phyloP scores from a whole-genome alignment of 1,140 invertebrate genomes.

The Zelostemma sp. region DNA sequence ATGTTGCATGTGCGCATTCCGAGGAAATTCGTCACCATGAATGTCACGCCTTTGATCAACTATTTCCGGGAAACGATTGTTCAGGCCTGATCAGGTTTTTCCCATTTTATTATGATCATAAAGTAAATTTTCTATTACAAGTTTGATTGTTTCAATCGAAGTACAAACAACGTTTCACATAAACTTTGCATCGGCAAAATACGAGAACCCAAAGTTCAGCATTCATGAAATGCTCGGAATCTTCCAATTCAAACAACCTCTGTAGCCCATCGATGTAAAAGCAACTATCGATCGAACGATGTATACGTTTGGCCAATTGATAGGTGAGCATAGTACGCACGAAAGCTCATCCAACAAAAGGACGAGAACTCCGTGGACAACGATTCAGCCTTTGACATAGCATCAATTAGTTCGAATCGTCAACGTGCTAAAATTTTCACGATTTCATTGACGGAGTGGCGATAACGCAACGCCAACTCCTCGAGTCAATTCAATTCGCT shows the following conservation, averaged over 20 bases:
- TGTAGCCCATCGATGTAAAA: neutral
- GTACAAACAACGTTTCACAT: neutral
- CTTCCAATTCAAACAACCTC: neutral
- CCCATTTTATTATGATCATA: too few relatives aligned
- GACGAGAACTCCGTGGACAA: slow-evolving; percentile 8
- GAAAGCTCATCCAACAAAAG: slow-evolving; percentile 26
- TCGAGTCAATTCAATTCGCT: slow-evolving; percentile 19
- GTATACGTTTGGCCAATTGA: slow-evolving; percentile 27
- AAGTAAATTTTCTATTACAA: too few relatives aligned
- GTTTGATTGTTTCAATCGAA: neutral
- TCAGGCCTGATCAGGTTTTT: too few relatives aligned
- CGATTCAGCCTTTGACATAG: slow-evolving; percentile 3
- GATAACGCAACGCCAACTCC: slow-evolving; percentile 21
- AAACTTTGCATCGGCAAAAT: too few relatives aligned
- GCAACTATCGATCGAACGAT: slow-evolving; percentile 25
- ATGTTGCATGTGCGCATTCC: neutral
- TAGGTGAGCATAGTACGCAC: slow-evolving; percentile 19
- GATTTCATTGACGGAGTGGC: slow-evolving; percentile 14
- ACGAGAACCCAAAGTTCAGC: neutral
- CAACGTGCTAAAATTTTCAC: slow-evolving; percentile 21
- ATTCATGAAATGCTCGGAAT: neutral
- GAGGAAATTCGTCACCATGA: neutral
- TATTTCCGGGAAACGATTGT: too few relatives aligned
- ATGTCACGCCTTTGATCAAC: too few relatives aligned
- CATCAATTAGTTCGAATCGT: slow-evolving; percentile 30